Base-by-base conservation (phyloP, 2,797 vertebrate species). In the Mus spretus region DNA sequence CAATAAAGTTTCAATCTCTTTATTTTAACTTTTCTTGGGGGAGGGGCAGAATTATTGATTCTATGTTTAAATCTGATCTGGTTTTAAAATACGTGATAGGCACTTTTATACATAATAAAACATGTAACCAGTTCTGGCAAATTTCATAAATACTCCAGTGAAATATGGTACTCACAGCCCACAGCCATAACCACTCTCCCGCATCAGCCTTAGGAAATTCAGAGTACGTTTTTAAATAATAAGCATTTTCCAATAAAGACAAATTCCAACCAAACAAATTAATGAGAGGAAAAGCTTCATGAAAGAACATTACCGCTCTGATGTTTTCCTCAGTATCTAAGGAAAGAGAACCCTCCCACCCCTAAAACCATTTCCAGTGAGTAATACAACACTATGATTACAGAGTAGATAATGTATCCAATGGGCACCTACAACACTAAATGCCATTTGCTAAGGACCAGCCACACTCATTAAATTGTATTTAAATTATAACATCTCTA, bases 401-500 rank as follows among this genome's bases (percentile, higher is more conserved):
- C 47, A 77, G 63, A 92, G 12, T 11, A 90, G 70, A 72, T 85
- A 44, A 82, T 67, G 84, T 67, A 93, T 79, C 63, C 40, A 57
- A 78, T 26, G 12, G 14, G 14, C 7, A 72, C 17, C 53, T 65
- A 72, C 8, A 84, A 59, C 34, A 47, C 37, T 89, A 50, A 92
- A 75, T 63, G 47, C 24, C 79, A 70, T 86, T 93, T 94, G 79
- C 31, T 84, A 65, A 93, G 93, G 37, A 75, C 12, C n/a, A 85
- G 44, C 50, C 65, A 77, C 14, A 11, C 37, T 92, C n/a, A 89
- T 91, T 89, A 81, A 89, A 84, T 90, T 72, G 44, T 65, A 78
- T 65, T 90, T 91, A 40, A 94, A 93, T 77, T 84, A 20, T 89
- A 89, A 85, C 72, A 90, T 96, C 37, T 89, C 67, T 90, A 72